Evolutionary conservation across 2,797 vertebrate species (phyloP).

Genomic region (Basileuterus tristriatus): DNA sequence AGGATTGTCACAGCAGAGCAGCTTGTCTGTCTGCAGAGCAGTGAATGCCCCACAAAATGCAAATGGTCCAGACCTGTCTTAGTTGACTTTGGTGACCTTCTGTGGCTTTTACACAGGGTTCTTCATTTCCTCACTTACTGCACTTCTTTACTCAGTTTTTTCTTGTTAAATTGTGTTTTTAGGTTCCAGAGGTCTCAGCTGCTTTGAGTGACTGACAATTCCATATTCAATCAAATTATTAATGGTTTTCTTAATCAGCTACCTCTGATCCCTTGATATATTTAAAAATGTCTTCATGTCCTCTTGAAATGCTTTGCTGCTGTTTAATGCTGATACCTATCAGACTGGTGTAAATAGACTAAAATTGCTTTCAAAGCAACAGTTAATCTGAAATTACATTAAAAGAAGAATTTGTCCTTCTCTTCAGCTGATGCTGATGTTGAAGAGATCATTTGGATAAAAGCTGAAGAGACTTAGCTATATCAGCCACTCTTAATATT

Average conservation of each 20-base stretch:
- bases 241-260: neutral
- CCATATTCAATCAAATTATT: neutral
- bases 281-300: neutral
- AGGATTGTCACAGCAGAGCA: neutral
- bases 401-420: constrained; percentile 1
- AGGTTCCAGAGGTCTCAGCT: neutral
- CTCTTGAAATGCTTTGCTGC: neutral
- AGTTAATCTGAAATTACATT: constrained; percentile 15
- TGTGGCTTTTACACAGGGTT: neutral
- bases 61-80: neutral
- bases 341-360: neutral
- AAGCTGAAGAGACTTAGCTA: constrained; percentile 32
- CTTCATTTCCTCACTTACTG: neutral
- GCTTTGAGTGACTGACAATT: neutral
- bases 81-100: neutral
- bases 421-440: neutral
- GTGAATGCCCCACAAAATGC: neutral
- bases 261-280: neutral
- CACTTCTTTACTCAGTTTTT: neutral
- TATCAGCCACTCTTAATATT: constrained; percentile 28
- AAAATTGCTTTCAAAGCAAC: constrained; percentile 17
- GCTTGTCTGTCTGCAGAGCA: neutral
- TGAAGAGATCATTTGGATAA: constrained; percentile 10
- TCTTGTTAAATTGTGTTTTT: neutral
- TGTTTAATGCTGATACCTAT: neutral